Base-by-base conservation (phyloP, 2,888 invertebrate genomes). In the Philonicus albiceps region DNA sequence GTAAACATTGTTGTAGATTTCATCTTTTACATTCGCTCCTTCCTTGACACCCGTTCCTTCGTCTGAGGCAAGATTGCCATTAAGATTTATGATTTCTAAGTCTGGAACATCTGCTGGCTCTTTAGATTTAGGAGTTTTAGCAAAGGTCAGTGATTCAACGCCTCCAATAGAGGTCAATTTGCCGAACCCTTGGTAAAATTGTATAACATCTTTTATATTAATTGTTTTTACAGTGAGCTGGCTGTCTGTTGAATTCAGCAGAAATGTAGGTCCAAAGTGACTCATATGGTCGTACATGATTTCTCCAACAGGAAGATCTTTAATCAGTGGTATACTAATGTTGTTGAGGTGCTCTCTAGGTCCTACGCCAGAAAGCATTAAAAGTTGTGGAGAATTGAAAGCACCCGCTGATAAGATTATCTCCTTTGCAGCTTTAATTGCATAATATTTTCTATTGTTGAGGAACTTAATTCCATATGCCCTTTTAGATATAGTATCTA, bases 371-470 rank as follows among this genome's bases (percentile, higher is more conserved):
- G 97, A 97, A n/a, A 98, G 91, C 96, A 98, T 96, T 16, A 98
- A 93, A 1, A 98, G 91, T 91, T 98, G 98, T 0, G 98, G 97
- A 0, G 97, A 96, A 89, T 96, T 96, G 88, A 98, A 95, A 1
- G 97, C 94, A 0, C 98, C 98, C 5, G 96, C 96, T 74, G 96
- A 95, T 49, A 98, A 90, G 88, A 98, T 96, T 0, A 98, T 95
- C 92, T 97, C 97, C 90, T 95, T 96, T 2, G 93, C 93, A 0
- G 95, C 96, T 81, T 90, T 91, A 0, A 94, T 94, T 16, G 91
- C 92, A 88, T 92, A 91, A 73, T 90, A 90, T 43, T 91, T 86
- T 49, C 92, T 92, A 31, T 94, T 93, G 85, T 94, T 93, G 1
- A 94, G 91, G 88, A 94, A 96, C 89, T 95, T 93, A 0, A 96